Percentiles rank a stretch among this genome's conserved stretches.
Conservation (phyloP, 1,140 invertebrate species). For the Pachyrhynchus sulphureomaculatus region DNA sequence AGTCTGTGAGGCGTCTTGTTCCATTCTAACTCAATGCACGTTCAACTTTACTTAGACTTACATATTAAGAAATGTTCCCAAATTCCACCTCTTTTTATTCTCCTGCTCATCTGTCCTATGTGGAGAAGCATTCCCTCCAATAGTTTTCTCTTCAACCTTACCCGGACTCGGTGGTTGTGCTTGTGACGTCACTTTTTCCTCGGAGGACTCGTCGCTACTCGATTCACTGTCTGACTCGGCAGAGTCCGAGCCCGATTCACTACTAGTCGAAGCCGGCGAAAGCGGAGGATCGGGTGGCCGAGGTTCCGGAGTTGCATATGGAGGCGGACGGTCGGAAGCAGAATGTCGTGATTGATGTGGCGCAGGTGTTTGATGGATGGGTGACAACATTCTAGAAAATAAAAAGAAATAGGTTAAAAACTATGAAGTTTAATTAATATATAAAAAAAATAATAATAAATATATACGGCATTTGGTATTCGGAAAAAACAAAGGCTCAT, state of each 20-base stretch:
- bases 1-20: too few species aligned
- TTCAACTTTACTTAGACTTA: neutral
- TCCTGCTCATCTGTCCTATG: constrained; percentile 47
- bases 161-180: neutral
- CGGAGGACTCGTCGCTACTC: constrained; percentile 54
- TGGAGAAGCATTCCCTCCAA: constrained; percentile 37
- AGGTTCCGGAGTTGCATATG: constrained; percentile 13
- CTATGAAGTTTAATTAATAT: too few species aligned
- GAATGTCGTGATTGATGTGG: constrained; percentile 31
- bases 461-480: too few species aligned
- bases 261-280: neutral
- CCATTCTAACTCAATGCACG: too few species aligned
- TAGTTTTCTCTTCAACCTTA: constrained; percentile 1
- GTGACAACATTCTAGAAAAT: constrained; percentile 46
- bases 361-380: constrained; percentile 38
- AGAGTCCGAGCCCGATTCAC: neutral
- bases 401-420: too few species aligned
- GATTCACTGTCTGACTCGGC: constrained; percentile 54
- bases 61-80: constrained; percentile 53
- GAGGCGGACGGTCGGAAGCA: constrained; percentile 14
- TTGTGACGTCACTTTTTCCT: constrained; percentile 46
- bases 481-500: too few species aligned
- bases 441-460: too few species aligned
- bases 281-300: constrained; percentile 32
- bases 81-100: constrained; percentile 56